Evolutionary conservation across 2,888 invertebrate species (phyloP).

Genomic region (Drosophila fungiperda): DNA sequence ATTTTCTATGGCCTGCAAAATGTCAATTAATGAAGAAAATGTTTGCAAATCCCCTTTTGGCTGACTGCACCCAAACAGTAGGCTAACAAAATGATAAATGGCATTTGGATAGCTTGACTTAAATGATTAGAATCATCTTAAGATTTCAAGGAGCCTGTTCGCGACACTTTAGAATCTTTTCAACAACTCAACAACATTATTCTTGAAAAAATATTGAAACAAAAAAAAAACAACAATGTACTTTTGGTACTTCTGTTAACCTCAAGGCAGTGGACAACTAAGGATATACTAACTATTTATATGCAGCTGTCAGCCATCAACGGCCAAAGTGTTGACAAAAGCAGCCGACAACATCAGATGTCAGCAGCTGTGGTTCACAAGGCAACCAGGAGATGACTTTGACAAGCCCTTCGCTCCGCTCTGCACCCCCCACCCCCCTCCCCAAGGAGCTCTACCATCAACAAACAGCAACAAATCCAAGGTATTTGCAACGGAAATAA

Average conservation of each 20-base stretch:
- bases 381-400: constrained; percentile 39
- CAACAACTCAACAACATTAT: constrained; percentile 36
- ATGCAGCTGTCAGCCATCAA: constrained; percentile 72
- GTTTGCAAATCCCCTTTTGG: not conserved
- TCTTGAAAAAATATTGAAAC: constrained; percentile 6
- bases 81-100: constrained; percentile 35
- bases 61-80: constrained; percentile 24
- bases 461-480: constrained; percentile 63
- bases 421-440: not conserved
- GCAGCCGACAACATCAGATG: constrained; percentile 78
- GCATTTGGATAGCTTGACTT: not conserved
- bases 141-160: constrained; percentile 4
- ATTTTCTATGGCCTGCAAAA: constrained; percentile 19
- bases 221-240: not conserved
- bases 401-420: constrained; percentile 12
- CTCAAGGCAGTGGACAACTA: constrained; percentile 36
- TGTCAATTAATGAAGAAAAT: constrained; percentile 42
- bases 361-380: constrained; percentile 74
- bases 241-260: not conserved
- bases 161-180: constrained; percentile 32
- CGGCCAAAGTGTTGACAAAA: constrained; percentile 78
- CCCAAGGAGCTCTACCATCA: not conserved
- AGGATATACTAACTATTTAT: constrained; percentile 36
- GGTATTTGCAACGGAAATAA: constrained; percentile 80
- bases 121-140: not conserved